Base-by-base conservation (phyloP, 2,113 vertebrate genomes). In the Thryonomys swinderianus region DNA sequence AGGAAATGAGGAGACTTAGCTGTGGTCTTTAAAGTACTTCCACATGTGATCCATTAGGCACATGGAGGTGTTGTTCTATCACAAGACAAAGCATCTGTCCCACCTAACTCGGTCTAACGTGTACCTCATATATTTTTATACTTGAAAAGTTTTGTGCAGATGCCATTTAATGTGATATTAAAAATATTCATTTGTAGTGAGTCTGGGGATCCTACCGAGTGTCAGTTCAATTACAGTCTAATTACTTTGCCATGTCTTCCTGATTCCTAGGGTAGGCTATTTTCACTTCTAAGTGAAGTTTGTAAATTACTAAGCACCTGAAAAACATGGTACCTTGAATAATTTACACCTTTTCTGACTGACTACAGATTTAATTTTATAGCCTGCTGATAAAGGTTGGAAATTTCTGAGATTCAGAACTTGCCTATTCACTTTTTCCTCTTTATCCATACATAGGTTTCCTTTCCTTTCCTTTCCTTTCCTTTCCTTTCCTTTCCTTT, bases 31-130 rank as follows among this genome's bases (percentile, higher is more conserved):
- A 48, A 83, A 73, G 20, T 1, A n/a, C 23, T 45, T 91, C 95
- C 12, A 95, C 85, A 69, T 27, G 7, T 2, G 88, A 18, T 69
- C 57, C 96, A 30, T 0, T 0, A 25, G 59, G 32, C 9, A 57
- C 71, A 92, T 17, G 79, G 74, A 71, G 1, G 0, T 9, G 7
- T 90, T 97, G 61, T 51, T 79, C 2, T 64, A n/a, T 95, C 13
- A 64, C 18, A 10, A 27, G 32, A 3, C 40, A 90, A 16, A 23
- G 1, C 67, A 55, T 91, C 57, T 94, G 12, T 53, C 89, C 61
- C 30, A 91, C n/a, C 37, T 96, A 93, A 71, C 48, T 94, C 27
- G 21, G 89, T 42, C n/a, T 96, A 93, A 79, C 53, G 93, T 27
- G 16, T 80, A 21, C 27, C 81, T 96, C 64, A 51, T 37, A 71